phyloP scores from a whole-genome alignment of 2,888 invertebrate genomes.

The Tanypteryx hageni region DNA sequence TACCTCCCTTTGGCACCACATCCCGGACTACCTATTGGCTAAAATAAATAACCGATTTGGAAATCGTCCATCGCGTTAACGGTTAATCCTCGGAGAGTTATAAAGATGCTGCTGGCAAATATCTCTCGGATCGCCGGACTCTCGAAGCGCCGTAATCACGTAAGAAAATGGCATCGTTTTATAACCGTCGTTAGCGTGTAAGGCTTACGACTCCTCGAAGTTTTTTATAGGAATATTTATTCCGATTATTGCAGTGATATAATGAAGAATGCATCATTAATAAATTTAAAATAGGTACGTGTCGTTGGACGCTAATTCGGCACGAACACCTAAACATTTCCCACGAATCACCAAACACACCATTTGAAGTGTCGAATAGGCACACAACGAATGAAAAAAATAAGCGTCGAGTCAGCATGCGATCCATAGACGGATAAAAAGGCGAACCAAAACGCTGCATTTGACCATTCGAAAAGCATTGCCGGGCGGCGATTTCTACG shows the following conservation, averaged over 20 bases:
- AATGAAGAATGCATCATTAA: no score
- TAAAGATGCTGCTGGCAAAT: neutral
- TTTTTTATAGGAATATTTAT: no score
- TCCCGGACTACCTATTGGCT: neutral
- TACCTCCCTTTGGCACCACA: slow-evolving; percentile 8
- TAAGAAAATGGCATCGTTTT: neutral
- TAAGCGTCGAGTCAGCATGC: neutral
- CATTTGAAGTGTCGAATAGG: no score
- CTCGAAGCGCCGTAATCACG: neutral
- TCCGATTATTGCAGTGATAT: no score
- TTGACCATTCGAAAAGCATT: neutral
- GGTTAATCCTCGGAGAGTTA: neutral
- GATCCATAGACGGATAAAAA: neutral
- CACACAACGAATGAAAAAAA: neutral
- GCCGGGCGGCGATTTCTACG: neutral
- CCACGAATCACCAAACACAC: no score
- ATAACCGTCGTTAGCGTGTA: neutral
- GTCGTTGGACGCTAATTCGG: no score
- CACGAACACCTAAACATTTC: no score
- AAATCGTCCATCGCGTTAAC: slow-evolving; percentile 13
- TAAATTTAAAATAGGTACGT: no score
- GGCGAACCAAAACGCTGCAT: neutral
- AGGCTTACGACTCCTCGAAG: no score
- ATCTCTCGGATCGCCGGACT: neutral
- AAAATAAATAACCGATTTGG: neutral